Evolutionary conservation across 2,797 vertebrate genomes (phyloP).

Genomic region (Anas acuta): DNA sequence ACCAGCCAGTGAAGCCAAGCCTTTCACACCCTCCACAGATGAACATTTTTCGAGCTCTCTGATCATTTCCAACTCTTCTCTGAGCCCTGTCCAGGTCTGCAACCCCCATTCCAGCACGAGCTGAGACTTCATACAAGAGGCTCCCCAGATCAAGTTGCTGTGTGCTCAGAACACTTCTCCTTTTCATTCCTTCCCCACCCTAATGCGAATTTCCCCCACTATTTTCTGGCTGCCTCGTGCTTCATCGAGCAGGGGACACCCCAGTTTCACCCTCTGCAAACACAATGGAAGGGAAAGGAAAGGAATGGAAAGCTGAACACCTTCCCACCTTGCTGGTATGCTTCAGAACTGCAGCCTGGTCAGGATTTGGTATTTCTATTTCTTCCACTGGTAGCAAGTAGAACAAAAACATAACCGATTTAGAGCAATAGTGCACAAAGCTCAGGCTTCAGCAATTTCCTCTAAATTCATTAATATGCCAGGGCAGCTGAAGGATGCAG

Average conservation of each 20-base stretch:
- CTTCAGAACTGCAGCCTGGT: constrained; percentile 70
- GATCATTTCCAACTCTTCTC: background rate
- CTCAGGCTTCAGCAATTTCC: constrained; percentile 70
- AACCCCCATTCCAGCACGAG: background rate
- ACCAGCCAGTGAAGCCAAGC: background rate
- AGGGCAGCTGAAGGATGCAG: constrained; percentile 76
- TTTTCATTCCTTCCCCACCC: background rate
- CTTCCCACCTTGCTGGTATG: constrained; percentile 62
- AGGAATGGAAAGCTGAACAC: background rate
- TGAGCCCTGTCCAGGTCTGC: background rate
- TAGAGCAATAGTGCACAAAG: constrained; percentile 69
- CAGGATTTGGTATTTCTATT: constrained; percentile 72
- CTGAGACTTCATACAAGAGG: background rate
- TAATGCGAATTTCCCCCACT: accelerated
- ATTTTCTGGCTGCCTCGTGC: no score
- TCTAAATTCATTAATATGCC: constrained; percentile 27
- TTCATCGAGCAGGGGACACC: background rate
- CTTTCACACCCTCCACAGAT: accelerated
- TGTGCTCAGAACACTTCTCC: background rate
- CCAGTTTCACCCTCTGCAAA: background rate
- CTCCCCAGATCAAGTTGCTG: background rate
- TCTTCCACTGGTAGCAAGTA: constrained; percentile 79
- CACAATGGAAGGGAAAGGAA: background rate
- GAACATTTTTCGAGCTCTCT: background rate
- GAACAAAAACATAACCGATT: constrained; percentile 57